Evolutionary conservation across 2,888 invertebrate species (phyloP), one percentile per base, ranked within the genome.

Genomic region (Bibio marci): DNA sequence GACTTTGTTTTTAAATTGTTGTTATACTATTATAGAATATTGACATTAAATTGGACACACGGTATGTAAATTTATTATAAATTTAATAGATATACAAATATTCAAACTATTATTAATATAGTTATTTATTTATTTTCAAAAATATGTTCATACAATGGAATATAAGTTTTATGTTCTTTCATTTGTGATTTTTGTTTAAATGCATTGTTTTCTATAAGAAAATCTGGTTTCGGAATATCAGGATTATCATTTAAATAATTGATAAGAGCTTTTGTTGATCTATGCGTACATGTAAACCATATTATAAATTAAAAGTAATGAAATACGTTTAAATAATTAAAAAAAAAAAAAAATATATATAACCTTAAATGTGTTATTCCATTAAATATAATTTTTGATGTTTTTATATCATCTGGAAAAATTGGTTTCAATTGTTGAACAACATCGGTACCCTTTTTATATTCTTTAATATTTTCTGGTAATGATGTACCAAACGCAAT

Each of bases 401-500:
- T 52, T 2, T 54, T 46, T 7, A 62, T 39, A 30, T 59, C 58
- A 4, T 51, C 49, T 1, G 62, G 60, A 37, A 53, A 62, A 3
- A 55, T 50, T 5, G 56, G 55, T 25, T 52, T 49, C n/a, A 58
- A 54, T n/a, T 47, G 45, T 1, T 46, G 48, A 38, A 54, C 53
- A 4, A 45, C 44, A 2, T 51, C 46, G 1, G 50, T 30, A 15
- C 36, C 40, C 11, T 52, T 54, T 6, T 49, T 26, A 53, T 55
- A 55, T 3, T 53, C 51, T 3, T 56, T 49, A 2, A 56, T 49
- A 14, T 52, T 51, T 1, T 51, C 43, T 0, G 60, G 58, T 14
- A 62, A 53, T 3, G 58, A 56, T 19, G 53, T 48, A 1, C 62
- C 62, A 48, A 62, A 62, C 14, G 59, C 59, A 10, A 59, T 55